A percentile compares a stretch with the other conserved stretches of the same genome.
Conservation (phyloP, 2,797 vertebrate species). For the Australoheros facetus region DNA sequence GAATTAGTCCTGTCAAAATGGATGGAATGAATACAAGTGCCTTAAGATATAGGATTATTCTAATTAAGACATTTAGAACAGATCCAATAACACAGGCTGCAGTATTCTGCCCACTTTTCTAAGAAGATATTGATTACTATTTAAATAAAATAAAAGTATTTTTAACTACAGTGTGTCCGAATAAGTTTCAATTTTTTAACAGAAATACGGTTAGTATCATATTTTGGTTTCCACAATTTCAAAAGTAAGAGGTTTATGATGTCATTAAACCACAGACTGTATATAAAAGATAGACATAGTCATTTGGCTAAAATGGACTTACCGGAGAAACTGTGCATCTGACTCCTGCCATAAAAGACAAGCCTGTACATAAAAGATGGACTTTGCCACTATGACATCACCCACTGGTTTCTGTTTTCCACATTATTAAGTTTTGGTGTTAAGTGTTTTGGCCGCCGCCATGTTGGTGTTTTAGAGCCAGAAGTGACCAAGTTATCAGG, state of each 20-base stretch:
- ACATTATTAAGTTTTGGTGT: neutral
- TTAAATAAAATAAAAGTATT: neutral
- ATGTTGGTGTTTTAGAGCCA: too few species aligned
- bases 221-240: neutral
- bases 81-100: accelerated
- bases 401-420: neutral
- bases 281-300: neutral
- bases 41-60: neutral
- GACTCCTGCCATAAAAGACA: neutral
- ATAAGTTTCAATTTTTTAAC: neutral
- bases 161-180: neutral
- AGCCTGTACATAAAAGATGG: neutral
- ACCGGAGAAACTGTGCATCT: neutral
- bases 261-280: neutral
- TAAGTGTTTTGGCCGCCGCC: too few species aligned
- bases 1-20: neutral
- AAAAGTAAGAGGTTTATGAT: neutral
- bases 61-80: neutral
- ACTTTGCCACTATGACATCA: neutral
- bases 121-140: neutral
- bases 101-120: neutral
- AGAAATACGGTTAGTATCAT: neutral
- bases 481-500: too few species aligned
- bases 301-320: too few species aligned
- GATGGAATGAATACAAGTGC: neutral